phyloP scores from a whole-genome alignment of 2,797 vertebrate genomes.

The Enteromius paludinosus region DNA sequence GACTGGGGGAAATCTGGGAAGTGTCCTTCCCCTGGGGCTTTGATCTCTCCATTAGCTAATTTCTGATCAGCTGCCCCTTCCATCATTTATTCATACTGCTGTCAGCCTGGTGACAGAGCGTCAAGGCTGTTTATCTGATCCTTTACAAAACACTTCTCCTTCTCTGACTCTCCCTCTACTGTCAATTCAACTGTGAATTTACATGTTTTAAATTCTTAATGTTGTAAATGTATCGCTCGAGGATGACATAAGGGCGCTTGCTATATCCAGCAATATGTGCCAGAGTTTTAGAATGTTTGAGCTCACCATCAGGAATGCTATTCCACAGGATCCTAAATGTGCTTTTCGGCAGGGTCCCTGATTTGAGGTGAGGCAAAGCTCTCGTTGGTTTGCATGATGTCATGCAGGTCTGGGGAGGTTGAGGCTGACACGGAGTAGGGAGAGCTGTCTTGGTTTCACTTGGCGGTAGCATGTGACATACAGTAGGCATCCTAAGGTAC shows the following conservation, averaged over 20 bases:
- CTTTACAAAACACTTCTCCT: slow-evolving; percentile 39
- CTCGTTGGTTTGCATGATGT: slow-evolving; percentile 7
- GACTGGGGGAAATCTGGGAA: slow-evolving; percentile 60
- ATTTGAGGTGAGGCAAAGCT: slow-evolving; percentile 18
- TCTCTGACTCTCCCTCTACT: slow-evolving; percentile 41
- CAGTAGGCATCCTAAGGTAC: slow-evolving; percentile 19
- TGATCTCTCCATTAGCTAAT: slow-evolving; percentile 79
- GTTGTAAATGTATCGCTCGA: slow-evolving; percentile 17
- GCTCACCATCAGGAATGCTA: background rate
- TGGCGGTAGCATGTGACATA: slow-evolving; percentile 13
- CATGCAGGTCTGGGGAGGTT: slow-evolving; percentile 6
- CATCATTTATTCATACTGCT: slow-evolving; percentile 78
- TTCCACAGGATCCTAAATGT: slow-evolving; percentile 16
- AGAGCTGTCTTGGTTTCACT: slow-evolving; percentile 33
- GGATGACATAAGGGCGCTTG: background rate
- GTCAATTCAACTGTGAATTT: slow-evolving; percentile 41
- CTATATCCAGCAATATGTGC: background rate
- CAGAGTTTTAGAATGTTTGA: background rate
- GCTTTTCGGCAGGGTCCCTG: background rate
- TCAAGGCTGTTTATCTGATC: slow-evolving; percentile 74
- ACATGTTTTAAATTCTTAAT: slow-evolving; percentile 45
- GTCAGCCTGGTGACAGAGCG: slow-evolving; percentile 70
- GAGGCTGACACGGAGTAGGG: slow-evolving; percentile 14
- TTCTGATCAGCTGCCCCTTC: slow-evolving; percentile 77
- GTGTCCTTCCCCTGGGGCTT: slow-evolving; percentile 60